phyloP scores from a whole-genome alignment of 1,140 invertebrate species.

The Kradibia gibbosae region DNA sequence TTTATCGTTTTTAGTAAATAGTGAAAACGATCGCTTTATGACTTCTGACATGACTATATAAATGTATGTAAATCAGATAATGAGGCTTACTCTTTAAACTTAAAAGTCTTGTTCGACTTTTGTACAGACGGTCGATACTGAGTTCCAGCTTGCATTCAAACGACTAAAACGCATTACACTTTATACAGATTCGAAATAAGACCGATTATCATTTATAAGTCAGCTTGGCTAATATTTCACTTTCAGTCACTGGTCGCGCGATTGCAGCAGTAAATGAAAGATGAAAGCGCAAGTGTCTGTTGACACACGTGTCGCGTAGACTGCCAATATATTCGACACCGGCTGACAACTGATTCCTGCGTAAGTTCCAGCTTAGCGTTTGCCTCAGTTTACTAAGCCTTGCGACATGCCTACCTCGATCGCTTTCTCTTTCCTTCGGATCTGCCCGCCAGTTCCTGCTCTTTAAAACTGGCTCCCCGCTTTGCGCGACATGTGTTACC shows the following conservation, averaged over 20 bases:
- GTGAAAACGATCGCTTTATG: too few relatives aligned
- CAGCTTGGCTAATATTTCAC: neutral
- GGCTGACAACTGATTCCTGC: conserved; percentile 16
- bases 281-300: neutral
- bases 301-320: neutral
- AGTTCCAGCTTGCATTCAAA: neutral
- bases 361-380: neutral
- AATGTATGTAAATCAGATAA: too few relatives aligned
- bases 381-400: neutral
- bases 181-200: neutral
- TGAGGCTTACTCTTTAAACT: neutral
- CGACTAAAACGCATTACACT: neutral
- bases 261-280: neutral
- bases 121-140: neutral
- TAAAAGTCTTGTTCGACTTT: neutral
- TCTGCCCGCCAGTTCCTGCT: conserved; percentile 24
- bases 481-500: neutral
- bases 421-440: conserved; percentile 46
- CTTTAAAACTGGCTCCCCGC: conserved; percentile 23
- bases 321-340: conserved; percentile 28
- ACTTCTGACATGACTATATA: too few relatives aligned
- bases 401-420: conserved; percentile 11
- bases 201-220: neutral
- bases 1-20: too few relatives aligned
- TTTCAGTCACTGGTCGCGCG: neutral